phyloP scores from a whole-genome alignment of 1,140 invertebrate genomes.

The Pararge aegeria region DNA sequence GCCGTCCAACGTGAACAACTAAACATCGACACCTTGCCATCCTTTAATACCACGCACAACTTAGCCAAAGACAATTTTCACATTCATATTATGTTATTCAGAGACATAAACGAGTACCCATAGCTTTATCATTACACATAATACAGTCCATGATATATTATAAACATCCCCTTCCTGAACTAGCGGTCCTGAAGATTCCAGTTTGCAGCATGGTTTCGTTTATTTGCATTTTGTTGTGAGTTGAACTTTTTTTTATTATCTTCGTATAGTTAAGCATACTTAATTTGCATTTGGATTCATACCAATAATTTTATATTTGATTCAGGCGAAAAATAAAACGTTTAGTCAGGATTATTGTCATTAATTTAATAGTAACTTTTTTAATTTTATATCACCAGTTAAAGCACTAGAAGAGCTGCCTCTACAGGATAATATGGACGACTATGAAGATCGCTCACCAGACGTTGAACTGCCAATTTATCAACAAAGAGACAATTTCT shows the following conservation, averaged over 20 bases:
- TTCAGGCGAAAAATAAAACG: background rate
- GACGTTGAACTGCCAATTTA: conserved; percentile 87
- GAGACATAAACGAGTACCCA: conserved; percentile 41
- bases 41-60: conserved; percentile 18
- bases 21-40: conserved; percentile 13
- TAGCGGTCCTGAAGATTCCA: conserved; percentile 50
- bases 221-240: conserved; percentile 76
- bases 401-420: conserved; percentile 87
- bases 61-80: conserved; percentile 13
- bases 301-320: background rate
- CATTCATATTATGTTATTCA: conserved; percentile 44
- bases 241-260: conserved; percentile 50
- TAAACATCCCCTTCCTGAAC: background rate
- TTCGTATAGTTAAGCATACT: no score
- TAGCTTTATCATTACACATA: conserved; percentile 24
- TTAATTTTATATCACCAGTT: conserved; percentile 73
- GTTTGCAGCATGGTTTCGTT: conserved; percentile 70
- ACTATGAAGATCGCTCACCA: conserved; percentile 83
- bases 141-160: conserved; percentile 5
- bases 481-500: conserved; percentile 92
- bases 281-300: conserved; percentile 23
- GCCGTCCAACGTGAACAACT: conserved; percentile 24
- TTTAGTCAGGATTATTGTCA: conserved; percentile 33
- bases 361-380: conserved; percentile 1
- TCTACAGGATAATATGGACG: conserved; percentile 72